Evolutionary conservation across 2,113 vertebrate species (phyloP), one percentile per base, ranked within the genome.

Genomic region (Phaethornis superciliosus): DNA sequence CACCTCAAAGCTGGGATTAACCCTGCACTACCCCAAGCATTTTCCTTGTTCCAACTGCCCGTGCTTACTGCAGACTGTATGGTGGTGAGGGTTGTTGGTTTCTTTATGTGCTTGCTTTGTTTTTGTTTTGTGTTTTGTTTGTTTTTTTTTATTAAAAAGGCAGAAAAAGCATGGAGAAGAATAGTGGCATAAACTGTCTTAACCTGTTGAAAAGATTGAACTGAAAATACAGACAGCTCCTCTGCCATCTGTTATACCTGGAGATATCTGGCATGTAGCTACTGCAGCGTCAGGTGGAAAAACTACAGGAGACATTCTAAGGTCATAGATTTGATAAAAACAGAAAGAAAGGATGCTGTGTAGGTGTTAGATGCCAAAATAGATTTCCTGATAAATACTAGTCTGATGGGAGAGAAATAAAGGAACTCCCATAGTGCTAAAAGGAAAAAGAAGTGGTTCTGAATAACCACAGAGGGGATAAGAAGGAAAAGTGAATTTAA

Each of bases 221-320:
- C 65, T 81, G 89, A 71, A 91, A 94, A 92, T 35, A 91, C 85
- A 78, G 80, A 35, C 64, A 90, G 85, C 92, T 95, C 62, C 22
- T 77, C 60, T 76, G 69, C 97, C 97, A 98, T 98, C 97, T 98
- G 98, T 89, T 93, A 47, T 87, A 94, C 90, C 94, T 94, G 92
- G 91, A 94, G 93, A 90, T 93, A 94, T 67, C 71, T 96, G 95
- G 96, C 97, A 90, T 14, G 30, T 3, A 60, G 14, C 65, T 72
- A 33, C 37, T 64, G 37, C 62, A 95, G 70, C 0, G 86, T 85
- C 94, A 94, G 94, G 93, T 74, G 81, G 89, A 86, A 85, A 95
- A 95, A 4, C 97, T 90, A 32, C 94, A 90, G 97, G 96, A 95
- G 81, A 94, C 40, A 37, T 95, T 95, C 93, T 96, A 95, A 96